Conservation (phyloP, 2,888 invertebrate species). For the Zygaena filipendulae region DNA sequence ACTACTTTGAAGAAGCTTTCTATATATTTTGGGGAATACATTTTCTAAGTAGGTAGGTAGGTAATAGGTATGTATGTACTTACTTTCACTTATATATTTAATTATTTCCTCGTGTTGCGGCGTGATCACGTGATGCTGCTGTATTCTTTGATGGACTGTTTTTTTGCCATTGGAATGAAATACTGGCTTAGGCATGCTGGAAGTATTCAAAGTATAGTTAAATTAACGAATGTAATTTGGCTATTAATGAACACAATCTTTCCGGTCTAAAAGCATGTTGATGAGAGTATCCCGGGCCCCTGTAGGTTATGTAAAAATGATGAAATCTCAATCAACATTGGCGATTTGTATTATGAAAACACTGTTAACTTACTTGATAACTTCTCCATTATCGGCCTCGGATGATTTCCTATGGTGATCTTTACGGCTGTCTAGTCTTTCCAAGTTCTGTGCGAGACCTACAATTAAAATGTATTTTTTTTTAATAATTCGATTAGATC, state of each 20-base stretch:
- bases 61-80: too few relatives aligned
- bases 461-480: slow-evolving; percentile 9
- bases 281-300: too few relatives aligned
- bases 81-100: slow-evolving; percentile 87
- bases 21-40: too few relatives aligned
- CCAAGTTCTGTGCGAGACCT: slow-evolving; percentile 86
- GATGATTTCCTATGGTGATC: slow-evolving; percentile 75
- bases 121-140: slow-evolving; percentile 68
- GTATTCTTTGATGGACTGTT: slow-evolving; percentile 68
- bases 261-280: too few relatives aligned
- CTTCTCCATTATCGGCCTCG: slow-evolving; percentile 75
- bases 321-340: slow-evolving; percentile 33
- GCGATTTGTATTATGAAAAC: slow-evolving; percentile 20
- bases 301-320: slow-evolving; percentile 67
- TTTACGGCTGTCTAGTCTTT: slow-evolving; percentile 79
- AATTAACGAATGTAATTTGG: too few relatives aligned
- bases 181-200: slow-evolving; percentile 83
- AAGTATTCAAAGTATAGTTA: slow-evolving; percentile 26
- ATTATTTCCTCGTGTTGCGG: slow-evolving; percentile 91
- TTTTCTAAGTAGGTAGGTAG: too few relatives aligned
- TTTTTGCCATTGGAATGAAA: slow-evolving; percentile 79
- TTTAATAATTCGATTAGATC: too few relatives aligned
- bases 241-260: too few relatives aligned
- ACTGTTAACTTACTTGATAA: slow-evolving; percentile 66
- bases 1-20: too few relatives aligned